Evolutionary conservation across 2,113 vertebrate species (phyloP).

Genomic region (Aythya baeri): DNA sequence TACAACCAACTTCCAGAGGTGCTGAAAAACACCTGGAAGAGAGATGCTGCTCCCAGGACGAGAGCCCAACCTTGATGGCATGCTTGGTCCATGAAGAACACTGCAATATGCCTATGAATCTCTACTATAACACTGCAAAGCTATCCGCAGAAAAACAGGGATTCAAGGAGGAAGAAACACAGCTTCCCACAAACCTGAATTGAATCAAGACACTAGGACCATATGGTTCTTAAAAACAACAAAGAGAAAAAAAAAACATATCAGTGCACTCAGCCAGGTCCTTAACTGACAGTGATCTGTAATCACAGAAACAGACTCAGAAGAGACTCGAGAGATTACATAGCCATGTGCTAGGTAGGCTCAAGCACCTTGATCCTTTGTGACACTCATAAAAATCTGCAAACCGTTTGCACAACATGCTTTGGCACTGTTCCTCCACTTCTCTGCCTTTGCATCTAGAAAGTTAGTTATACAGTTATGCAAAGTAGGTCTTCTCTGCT

Average conservation of each 20-base stretch:
- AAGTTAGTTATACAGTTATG: background rate
- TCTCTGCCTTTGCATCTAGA: background rate
- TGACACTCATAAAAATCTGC: background rate
- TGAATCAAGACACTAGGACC: background rate
- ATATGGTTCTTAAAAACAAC: background rate
- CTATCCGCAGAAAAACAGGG: background rate
- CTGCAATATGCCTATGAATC: background rate
- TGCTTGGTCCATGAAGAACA: background rate
- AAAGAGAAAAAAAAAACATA: background rate
- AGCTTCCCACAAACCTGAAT: background rate
- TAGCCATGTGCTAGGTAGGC: background rate
- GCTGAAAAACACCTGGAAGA: background rate
- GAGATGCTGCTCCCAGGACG: background rate
- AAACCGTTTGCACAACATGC: background rate
- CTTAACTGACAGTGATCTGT: background rate
- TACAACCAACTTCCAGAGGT: background rate
- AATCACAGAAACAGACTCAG: background rate
- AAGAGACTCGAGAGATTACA: background rate
- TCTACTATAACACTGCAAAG: background rate
- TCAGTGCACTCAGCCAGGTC: background rate
- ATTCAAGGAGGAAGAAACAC: background rate
- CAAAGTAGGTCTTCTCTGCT: background rate
- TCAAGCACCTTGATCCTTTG: background rate
- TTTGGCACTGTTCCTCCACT: background rate
- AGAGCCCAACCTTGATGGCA: background rate